These are phyloP conservation scores for Hemaris fuciformis DNA, from an alignment of 2,888 invertebrate species.

Conservation along the genomic window DNA sequence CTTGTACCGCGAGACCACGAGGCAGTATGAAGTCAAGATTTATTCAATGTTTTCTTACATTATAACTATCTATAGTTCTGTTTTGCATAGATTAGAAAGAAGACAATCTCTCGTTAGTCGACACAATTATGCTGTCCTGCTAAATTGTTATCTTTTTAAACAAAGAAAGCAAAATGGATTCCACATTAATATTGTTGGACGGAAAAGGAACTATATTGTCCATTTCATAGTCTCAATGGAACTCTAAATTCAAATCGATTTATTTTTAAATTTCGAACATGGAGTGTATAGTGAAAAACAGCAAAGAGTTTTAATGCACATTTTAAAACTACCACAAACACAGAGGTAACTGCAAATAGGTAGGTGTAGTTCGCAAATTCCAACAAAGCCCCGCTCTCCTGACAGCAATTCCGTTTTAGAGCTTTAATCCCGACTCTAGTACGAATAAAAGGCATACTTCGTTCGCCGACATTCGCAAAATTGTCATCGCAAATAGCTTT, in stretches of 20 bases:
- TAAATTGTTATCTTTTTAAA: too few species aligned
- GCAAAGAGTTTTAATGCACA: background rate
- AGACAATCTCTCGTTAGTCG: too few species aligned
- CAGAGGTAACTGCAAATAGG: constrained; percentile 35
- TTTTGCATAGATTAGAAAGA: too few species aligned
- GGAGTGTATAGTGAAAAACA: background rate
- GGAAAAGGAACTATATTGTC: too few species aligned
- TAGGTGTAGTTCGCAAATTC: constrained; percentile 69
- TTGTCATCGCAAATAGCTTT: constrained; percentile 82
- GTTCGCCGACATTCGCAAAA: constrained; percentile 77
- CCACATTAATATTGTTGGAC: too few species aligned
- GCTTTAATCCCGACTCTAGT: constrained; percentile 76
- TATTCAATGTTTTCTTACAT: too few species aligned
- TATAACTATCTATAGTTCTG: too few species aligned
- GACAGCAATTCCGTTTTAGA: constrained; percentile 80
- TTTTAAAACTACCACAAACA: constrained; percentile 10
- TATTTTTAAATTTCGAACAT: background rate
- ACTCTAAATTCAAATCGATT: background rate
- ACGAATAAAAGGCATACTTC: constrained; percentile 82
- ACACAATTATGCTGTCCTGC: too few species aligned
- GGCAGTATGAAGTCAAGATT: too few species aligned
- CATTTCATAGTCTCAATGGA: background rate
- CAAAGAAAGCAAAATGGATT: too few species aligned
- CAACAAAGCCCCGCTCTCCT: constrained; percentile 62
- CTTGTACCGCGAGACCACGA: too few species aligned